A percentile compares a stretch with the other conserved stretches of the same genome.
Conservation (phyloP, 2,888 invertebrate species). For the Gymnoscelis rufifasciata region DNA sequence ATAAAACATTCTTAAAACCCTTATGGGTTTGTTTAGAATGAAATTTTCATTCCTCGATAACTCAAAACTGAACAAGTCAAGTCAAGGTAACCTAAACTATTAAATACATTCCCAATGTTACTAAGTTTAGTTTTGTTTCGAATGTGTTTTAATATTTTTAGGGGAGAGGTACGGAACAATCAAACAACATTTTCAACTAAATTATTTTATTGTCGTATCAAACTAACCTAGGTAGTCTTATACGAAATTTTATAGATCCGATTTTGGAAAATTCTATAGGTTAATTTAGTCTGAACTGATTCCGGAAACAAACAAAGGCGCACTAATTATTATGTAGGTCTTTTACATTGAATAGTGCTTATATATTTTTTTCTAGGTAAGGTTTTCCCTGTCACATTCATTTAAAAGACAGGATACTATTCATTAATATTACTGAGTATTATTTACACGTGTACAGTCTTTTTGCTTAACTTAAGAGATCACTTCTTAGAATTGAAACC, state of each 20-base stretch:
- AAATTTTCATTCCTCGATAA: too few species aligned
- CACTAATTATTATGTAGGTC: too few species aligned
- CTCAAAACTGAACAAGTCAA: too few species aligned
- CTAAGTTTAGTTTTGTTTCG: too few species aligned
- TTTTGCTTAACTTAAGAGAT: slow-evolving; percentile 74
- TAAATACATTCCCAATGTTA: too few species aligned
- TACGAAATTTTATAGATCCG: slow-evolving; percentile 3
- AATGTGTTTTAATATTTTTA: too few species aligned
- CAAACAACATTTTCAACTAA: slow-evolving; percentile 9
- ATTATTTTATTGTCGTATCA: slow-evolving; percentile 21
- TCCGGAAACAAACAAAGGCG: too few species aligned
- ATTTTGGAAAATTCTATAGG: too few species aligned
- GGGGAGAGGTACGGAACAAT: neutral
- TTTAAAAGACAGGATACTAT: slow-evolving; percentile 34
- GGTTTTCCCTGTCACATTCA: slow-evolving; percentile 40
- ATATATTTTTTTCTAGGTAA: slow-evolving; percentile 10
- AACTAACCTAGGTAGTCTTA: slow-evolving; percentile 14
- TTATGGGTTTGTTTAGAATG: too few species aligned
- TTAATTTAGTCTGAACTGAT: too few species aligned
- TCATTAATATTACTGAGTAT: slow-evolving; percentile 74
- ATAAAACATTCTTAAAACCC: too few species aligned
- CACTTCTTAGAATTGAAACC: slow-evolving; percentile 91
- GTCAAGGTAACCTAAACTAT: too few species aligned
- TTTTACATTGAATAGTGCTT: neutral
- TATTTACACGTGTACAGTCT: slow-evolving; percentile 79